Evolutionary conservation across 2,113 vertebrate genomes (phyloP).

Genomic region (Ammodramus savannarum): DNA sequence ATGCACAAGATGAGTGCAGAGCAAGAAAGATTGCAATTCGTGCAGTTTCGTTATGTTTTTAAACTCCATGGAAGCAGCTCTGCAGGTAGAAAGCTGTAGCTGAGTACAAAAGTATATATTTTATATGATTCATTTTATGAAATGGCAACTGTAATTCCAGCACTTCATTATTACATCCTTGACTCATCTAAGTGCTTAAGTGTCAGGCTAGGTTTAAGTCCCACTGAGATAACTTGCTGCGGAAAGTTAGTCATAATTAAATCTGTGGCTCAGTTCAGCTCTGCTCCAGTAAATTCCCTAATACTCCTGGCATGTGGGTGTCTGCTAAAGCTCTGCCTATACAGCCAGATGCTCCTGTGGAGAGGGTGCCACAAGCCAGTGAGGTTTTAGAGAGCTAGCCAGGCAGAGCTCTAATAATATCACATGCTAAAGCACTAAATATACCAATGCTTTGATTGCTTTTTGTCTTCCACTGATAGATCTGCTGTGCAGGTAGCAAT

Average conservation of each 20-base stretch:
- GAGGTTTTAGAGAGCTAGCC: background rate
- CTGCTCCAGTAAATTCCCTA: background rate
- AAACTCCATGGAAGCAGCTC: constrained; percentile 6
- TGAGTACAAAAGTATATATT: background rate
- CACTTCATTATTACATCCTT: background rate
- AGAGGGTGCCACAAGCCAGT: background rate
- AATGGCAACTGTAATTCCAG: background rate
- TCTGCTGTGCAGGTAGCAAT: background rate
- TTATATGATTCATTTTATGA: background rate
- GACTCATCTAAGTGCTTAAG: background rate
- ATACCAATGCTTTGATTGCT: background rate
- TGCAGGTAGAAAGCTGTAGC: constrained; percentile 31
- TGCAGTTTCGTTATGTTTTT: background rate
- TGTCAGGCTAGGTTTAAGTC: accelerated
- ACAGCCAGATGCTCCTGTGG: background rate
- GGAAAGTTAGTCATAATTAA: background rate
- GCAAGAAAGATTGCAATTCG: background rate
- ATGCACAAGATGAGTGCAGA: background rate
- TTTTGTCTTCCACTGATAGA: background rate
- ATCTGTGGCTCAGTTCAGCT: background rate
- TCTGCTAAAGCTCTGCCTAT: background rate
- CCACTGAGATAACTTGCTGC: background rate
- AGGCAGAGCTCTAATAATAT: background rate
- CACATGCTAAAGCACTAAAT: background rate
- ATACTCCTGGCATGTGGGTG: background rate